Conservation (phyloP, 2,113 vertebrate species). For the Osmerus mordax region DNA sequence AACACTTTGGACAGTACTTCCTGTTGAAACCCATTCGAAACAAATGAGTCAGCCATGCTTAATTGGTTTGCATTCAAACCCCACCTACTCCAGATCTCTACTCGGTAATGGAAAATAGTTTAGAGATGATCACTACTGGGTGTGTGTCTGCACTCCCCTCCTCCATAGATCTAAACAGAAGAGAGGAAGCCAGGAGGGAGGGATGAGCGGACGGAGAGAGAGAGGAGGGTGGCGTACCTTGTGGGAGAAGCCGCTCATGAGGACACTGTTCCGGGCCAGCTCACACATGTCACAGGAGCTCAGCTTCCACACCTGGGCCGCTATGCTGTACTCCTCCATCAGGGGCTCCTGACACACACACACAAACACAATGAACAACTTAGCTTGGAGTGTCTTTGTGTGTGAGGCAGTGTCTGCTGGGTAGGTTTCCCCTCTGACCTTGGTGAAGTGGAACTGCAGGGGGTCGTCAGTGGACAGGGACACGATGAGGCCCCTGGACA, state of each 20-base stretch:
- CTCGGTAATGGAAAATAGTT: too few species aligned
- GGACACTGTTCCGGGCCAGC: conserved; percentile 93
- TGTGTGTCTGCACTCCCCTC: too few species aligned
- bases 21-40: background rate
- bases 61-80: too few species aligned
- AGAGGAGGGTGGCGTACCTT: conserved; percentile 70
- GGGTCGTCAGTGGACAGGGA: conserved; percentile 95
- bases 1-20: background rate
- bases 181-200: background rate
- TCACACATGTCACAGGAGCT: conserved; percentile 99
- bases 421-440: conserved; percentile 70
- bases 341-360: conserved; percentile 81
- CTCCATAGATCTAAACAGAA: background rate
- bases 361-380: background rate
- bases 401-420: background rate
- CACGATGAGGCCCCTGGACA: conserved; percentile 90
- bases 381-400: background rate
- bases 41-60: background rate
- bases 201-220: background rate
- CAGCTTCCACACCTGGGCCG: conserved; percentile 96
- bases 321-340: conserved; percentile 99
- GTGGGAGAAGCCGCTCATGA: conserved; percentile 98
- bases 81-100: too few species aligned
- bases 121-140: too few species aligned
- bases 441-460: conserved; percentile 97